These are phyloP conservation scores for Rhinichthys osculus DNA, from an alignment of 2,797 vertebrate species.

Conservation along the genomic window DNA sequence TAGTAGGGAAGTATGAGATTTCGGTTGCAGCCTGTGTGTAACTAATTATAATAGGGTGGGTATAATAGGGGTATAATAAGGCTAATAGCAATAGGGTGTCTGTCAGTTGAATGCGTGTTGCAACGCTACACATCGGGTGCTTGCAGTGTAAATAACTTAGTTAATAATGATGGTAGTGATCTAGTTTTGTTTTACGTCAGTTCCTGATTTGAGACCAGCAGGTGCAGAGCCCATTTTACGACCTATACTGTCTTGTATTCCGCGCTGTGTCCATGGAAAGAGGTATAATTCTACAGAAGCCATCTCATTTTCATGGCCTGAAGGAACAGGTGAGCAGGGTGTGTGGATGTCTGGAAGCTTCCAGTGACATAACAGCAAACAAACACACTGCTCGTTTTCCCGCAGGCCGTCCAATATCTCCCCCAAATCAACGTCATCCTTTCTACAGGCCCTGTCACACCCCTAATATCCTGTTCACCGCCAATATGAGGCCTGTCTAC, in stretches of 20 bases:
- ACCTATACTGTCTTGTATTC: background rate
- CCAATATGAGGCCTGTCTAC: constrained; percentile 37
- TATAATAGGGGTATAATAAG: too few relatives aligned
- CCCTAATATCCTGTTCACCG: constrained; percentile 14
- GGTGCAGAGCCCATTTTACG: background rate
- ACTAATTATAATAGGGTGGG: background rate
- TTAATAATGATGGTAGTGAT: too few relatives aligned
- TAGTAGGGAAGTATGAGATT: background rate
- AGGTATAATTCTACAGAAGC: background rate
- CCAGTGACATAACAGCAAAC: background rate
- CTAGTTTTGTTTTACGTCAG: constrained; percentile 1
- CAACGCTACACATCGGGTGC: background rate
- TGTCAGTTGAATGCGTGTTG: background rate
- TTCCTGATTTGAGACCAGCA: constrained; percentile 20
- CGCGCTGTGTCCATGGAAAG: background rate
- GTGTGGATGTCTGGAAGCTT: constrained; percentile 3
- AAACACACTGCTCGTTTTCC: background rate
- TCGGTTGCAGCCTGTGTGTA: background rate
- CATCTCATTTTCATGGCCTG: constrained; percentile 6
- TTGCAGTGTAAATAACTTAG: background rate
- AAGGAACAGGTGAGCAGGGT: constrained; percentile 3
- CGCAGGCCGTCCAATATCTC: background rate
- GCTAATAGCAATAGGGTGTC: background rate
- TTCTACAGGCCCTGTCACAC: constrained; percentile 6
- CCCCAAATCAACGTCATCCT: background rate